Conservation (phyloP, 2,113 vertebrate species). For the Pogonocichla stellata region DNA sequence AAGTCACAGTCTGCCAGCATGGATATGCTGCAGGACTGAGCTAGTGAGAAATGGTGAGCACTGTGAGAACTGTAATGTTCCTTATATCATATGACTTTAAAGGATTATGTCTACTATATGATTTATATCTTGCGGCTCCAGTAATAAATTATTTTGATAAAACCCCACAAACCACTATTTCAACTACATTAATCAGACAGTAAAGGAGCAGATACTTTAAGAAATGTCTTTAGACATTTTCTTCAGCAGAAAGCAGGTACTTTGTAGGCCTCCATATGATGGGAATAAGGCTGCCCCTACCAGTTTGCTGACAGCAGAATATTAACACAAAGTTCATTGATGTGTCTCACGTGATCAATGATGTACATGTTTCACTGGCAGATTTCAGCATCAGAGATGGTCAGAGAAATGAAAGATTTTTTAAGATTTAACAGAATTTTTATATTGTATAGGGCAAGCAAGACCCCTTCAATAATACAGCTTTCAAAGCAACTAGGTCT, state of each 20-base stretch:
- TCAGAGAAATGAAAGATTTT: background rate
- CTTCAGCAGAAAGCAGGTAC: background rate
- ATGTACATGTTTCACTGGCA: background rate
- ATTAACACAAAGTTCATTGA: background rate
- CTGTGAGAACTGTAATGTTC: background rate
- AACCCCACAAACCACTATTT: background rate
- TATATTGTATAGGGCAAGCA: background rate
- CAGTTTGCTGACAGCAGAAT: background rate
- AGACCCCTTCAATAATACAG: background rate
- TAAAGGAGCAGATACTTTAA: background rate
- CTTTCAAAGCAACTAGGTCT: background rate
- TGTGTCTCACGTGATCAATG: background rate
- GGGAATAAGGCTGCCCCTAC: background rate
- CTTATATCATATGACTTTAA: background rate
- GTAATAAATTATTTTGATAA: background rate
- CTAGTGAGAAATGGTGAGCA: background rate
- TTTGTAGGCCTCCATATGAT: background rate
- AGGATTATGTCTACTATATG: background rate
- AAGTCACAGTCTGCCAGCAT: background rate
- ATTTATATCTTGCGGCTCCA: background rate
- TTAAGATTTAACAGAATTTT: background rate
- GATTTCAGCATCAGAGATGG: background rate
- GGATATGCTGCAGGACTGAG: background rate
- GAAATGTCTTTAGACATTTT: background rate
- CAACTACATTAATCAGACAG: background rate